Base-by-base conservation (phyloP, 2,797 vertebrate genomes). In the Streptopelia turtur region DNA sequence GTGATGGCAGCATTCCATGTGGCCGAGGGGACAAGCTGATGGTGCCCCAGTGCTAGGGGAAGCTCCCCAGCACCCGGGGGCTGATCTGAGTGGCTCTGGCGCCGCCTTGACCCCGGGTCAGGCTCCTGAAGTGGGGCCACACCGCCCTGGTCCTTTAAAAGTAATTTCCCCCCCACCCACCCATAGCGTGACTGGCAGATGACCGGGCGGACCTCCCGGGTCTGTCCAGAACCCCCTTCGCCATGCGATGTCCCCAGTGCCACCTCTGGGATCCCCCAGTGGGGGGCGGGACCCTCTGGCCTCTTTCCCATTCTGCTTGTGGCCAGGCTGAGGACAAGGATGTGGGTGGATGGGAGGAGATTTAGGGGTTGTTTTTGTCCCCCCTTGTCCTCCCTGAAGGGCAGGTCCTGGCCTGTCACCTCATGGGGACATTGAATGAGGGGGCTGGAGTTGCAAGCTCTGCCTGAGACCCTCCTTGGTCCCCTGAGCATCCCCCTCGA, bases 71-170 rank as follows among this genome's bases (percentile, higher is more conserved):
- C n/a, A 50, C 23, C 4, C 28, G 16, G 6, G 27, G 53, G n/a
- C 55, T 6, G 84, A 52, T 91, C 27, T 9, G 83, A 12, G 47
- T 55, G 33, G 68, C 74, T 63, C n/a, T 35, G 64, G 93, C 93
- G 60, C 94, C 83, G 43, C 80, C 16, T 21, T 95, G 90, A 74
- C 95, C 94, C 86, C 60, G 91, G 59, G 80, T 71, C 88, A 64
- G 76, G 80, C 90, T 95, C 16, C 52, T 90, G 95, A 92, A 84
- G 39, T 43, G 82, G 6, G 86, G 93, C 79, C 95, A 57, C 94
- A n/a, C n/a, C 95, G 94, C 95, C 94, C 95, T 90, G 93, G 92
- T 89, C 95, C 93, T 94, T 96, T 90, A 88, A 72, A 91, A 90
- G 23, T 41, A 88, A 95, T 91, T 95, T 94, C 95, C 95, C 81